These are phyloP conservation scores for Neosalanx taihuensis DNA, from an alignment of 2,797 vertebrate genomes.

Conservation along the genomic window DNA sequence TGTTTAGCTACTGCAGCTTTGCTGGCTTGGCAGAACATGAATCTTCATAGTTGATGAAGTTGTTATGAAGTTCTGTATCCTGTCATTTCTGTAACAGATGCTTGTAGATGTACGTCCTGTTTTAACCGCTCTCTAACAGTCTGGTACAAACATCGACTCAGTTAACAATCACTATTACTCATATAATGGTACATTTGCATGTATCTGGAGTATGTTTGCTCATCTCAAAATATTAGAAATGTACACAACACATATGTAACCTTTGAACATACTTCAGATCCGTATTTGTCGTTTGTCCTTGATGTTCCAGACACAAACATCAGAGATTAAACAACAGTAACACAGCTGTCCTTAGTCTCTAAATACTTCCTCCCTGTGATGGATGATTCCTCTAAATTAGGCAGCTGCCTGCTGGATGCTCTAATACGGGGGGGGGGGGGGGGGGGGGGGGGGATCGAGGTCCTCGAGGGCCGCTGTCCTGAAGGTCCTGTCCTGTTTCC, in stretches of 20 bases:
- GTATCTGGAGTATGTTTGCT: background rate
- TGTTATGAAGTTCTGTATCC: background rate
- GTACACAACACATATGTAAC: background rate
- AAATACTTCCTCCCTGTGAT: conserved; percentile 21
- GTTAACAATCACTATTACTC: background rate
- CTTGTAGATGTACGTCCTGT: background rate
- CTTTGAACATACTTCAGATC: background rate
- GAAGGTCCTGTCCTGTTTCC: too few relatives aligned
- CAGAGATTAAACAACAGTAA: too few relatives aligned
- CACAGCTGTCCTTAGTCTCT: too few relatives aligned
- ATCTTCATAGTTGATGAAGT: conserved; percentile 1
- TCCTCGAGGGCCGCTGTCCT: too few relatives aligned
- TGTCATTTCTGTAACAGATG: background rate
- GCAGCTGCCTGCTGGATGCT: conserved; percentile 37
- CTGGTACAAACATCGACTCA: background rate
- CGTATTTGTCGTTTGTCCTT: background rate
- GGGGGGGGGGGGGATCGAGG: too few relatives aligned
- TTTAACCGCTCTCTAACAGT: background rate
- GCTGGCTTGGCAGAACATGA: background rate
- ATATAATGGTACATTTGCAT: background rate
- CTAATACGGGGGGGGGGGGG: too few relatives aligned
- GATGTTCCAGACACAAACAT: too few relatives aligned
- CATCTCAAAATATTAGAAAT: background rate
- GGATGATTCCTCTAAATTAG: conserved; percentile 33
- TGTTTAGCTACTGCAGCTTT: background rate